These are phyloP conservation scores for Drosophila austrosaltans DNA, from an alignment of 2,888 invertebrate genomes.

Conservation along the genomic window DNA sequence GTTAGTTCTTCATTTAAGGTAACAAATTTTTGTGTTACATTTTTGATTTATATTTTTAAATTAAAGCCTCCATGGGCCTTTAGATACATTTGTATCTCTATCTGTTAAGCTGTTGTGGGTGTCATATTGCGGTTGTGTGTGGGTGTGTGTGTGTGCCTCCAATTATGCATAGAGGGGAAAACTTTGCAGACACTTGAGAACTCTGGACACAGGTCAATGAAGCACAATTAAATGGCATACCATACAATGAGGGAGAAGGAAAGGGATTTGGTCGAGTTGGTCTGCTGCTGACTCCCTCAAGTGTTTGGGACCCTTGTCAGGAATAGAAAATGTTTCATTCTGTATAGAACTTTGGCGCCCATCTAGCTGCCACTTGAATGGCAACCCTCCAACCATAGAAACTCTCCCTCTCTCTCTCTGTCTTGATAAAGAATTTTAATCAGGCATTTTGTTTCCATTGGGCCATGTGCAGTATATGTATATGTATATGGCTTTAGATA, in stretches of 20 bases:
- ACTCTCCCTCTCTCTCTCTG: conserved; percentile 13
- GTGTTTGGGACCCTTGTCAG: conserved; percentile 14
- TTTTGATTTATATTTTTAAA: neutral
- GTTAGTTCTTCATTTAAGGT: neutral
- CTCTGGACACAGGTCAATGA: conserved; percentile 59
- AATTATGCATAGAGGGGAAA: conserved; percentile 54
- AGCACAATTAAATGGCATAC: conserved; percentile 57
- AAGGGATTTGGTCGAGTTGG: conserved; percentile 22
- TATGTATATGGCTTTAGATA: conserved; percentile 13
- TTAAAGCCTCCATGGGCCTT: neutral
- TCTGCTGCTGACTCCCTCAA: conserved; percentile 27
- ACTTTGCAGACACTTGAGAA: conserved; percentile 52
- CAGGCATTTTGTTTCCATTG: conserved; percentile 36
- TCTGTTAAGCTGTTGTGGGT: conserved; percentile 2
- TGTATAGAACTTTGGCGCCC: conserved; percentile 67
- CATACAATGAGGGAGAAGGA: neutral
- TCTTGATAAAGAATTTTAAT: conserved; percentile 49
- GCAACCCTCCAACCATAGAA: conserved; percentile 42
- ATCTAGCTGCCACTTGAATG: conserved; percentile 27
- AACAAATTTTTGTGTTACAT: neutral
- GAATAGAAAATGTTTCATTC: conserved; percentile 12
- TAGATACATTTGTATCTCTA: conserved; percentile 6
- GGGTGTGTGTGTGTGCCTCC: conserved; percentile 33
- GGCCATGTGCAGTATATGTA: conserved; percentile 45
- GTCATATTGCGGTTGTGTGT: conserved; percentile 18